These are phyloP conservation scores for Lophotis ruficrista DNA, from an alignment of 2,113 vertebrate genomes.

Conservation along the genomic window DNA sequence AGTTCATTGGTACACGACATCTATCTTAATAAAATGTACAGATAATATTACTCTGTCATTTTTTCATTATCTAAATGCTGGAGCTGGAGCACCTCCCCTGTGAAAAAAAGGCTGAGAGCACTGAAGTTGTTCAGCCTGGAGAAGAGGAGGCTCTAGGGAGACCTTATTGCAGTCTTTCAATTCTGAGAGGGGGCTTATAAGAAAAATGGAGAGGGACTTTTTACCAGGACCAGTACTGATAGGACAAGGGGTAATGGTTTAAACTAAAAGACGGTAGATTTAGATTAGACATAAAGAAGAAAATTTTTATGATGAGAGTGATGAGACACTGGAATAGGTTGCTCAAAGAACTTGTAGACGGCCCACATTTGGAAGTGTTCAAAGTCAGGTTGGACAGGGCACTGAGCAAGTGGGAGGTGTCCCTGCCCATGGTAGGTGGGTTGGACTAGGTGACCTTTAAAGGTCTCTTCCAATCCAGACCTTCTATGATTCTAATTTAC, in stretches of 20 bases:
- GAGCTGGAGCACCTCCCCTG: background rate
- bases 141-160: background rate
- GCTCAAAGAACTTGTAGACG: background rate
- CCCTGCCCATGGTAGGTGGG: background rate
- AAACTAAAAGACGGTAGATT: background rate
- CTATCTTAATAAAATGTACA: background rate
- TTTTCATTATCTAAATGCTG: background rate
- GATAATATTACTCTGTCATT: background rate
- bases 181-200: background rate
- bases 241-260: background rate
- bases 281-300: background rate
- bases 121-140: background rate
- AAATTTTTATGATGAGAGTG: background rate
- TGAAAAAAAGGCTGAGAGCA: background rate
- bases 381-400: background rate
- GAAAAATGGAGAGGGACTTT: background rate
- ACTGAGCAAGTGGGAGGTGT: background rate
- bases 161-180: background rate
- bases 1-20: background rate
- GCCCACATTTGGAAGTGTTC: background rate
- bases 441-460: background rate
- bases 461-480: background rate
- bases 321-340: background rate
- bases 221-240: background rate
- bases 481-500: background rate